Percentiles rank a stretch among this genome's conserved stretches.
These are phyloP conservation scores for Carabus problematicus DNA, from an alignment of 2,888 invertebrate genomes.

Conservation along the genomic window DNA sequence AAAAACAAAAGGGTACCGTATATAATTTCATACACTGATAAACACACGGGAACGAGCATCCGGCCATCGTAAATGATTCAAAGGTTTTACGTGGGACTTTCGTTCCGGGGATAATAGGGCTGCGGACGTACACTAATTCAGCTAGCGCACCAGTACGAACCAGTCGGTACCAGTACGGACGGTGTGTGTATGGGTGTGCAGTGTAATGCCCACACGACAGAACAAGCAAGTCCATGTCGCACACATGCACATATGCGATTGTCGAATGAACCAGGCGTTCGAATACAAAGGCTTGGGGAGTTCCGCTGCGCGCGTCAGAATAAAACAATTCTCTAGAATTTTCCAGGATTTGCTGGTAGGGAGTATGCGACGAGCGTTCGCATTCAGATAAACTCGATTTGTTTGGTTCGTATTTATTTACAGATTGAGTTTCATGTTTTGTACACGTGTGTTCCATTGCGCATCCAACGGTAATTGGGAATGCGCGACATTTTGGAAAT, in stretches of 20 bases:
- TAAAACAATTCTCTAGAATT: constrained; percentile 55
- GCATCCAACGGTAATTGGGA: constrained; percentile 32
- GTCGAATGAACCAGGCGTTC: too few species aligned
- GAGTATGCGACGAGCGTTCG: constrained; percentile 27
- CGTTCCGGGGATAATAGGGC: neutral
- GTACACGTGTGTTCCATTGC: constrained; percentile 19
- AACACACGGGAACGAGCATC: constrained; percentile 40
- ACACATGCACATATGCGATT: too few species aligned
- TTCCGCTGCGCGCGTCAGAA: constrained; percentile 51
- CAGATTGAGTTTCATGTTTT: constrained; percentile 34
- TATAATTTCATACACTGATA: constrained; percentile 44
- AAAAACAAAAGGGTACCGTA: constrained; percentile 44
- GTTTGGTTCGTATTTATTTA: constrained; percentile 34
- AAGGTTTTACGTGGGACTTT: constrained; percentile 21
- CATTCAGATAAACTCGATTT: constrained; percentile 37
- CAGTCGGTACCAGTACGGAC: too few species aligned
- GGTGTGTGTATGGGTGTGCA: too few species aligned
- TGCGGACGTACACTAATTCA: too few species aligned
- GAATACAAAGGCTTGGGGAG: too few species aligned
- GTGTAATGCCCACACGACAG: too few species aligned
- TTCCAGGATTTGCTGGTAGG: constrained; percentile 54
- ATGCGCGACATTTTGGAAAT: constrained; percentile 12
- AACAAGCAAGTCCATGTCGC: too few species aligned
- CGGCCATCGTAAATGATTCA: constrained; percentile 21
- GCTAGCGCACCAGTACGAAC: too few species aligned